Evolutionary conservation across 2,888 invertebrate species (phyloP).

Genomic region (Lepidochrysops patricia): DNA sequence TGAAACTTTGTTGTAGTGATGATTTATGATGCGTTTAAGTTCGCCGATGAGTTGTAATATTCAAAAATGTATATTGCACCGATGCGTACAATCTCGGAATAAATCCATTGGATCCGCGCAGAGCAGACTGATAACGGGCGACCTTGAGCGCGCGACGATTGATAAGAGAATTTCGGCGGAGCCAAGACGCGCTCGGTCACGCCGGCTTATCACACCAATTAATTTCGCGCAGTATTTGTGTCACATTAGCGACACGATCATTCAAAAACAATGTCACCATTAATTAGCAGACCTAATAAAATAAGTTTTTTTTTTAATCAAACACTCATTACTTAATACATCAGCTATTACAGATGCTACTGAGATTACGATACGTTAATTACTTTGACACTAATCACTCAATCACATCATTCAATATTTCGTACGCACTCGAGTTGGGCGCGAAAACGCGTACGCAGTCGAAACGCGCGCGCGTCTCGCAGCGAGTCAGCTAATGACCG

Average conservation of each 20-base stretch:
- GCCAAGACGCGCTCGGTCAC: slow-evolving; percentile 33
- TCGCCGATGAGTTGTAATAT: not conserved
- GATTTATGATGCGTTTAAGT: not conserved
- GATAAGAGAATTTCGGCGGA: slow-evolving; percentile 66
- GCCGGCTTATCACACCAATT: slow-evolving; percentile 50
- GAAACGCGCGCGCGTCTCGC: slow-evolving; percentile 60
- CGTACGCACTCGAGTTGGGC: slow-evolving; percentile 12
- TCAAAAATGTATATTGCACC: slow-evolving; percentile 35
- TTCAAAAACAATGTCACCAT: slow-evolving; percentile 18
- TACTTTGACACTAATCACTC: slow-evolving; percentile 34
- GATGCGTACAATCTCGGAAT: slow-evolving; percentile 56
- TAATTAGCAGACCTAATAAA: slow-evolving; percentile 13
- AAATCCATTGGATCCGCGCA: slow-evolving; percentile 48
- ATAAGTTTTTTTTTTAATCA: not conserved
- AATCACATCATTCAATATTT: slow-evolving; percentile 18
- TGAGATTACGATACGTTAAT: not conserved
- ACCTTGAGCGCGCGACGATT: slow-evolving; percentile 59
- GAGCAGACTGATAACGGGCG: slow-evolving; percentile 55
- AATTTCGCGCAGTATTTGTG: slow-evolving; percentile 63
- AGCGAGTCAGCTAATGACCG: slow-evolving; percentile 67
- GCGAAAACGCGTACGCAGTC: slow-evolving; percentile 24
- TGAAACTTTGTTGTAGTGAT: not conserved
- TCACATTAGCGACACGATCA: slow-evolving; percentile 44
- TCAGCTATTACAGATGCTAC: not conserved
- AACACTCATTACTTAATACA: not conserved